Evolutionary conservation across 2,113 vertebrate species (phyloP), one percentile per base, ranked within the genome.

Genomic region (Lutjanus erythropterus): DNA sequence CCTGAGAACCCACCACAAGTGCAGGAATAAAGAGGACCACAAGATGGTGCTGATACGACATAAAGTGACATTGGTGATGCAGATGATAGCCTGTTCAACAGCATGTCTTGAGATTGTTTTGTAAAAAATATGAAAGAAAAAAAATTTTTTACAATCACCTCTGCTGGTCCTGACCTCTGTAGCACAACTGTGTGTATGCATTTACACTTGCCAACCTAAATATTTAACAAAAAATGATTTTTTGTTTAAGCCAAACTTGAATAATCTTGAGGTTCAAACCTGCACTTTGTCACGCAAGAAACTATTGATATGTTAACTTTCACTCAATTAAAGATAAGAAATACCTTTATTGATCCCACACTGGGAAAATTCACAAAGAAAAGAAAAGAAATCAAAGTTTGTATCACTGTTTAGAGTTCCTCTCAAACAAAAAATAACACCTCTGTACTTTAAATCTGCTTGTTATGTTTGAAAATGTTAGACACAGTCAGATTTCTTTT

Each of bases 31-130:
- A 11, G 1, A 29, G 0, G 3, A 59, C 79, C 86, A 84, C 73
- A 55, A 87, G 78, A 87, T 78, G 77, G 81, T 29, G 77, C 64
- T 84, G 25, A 25, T 49, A 25, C 8, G 21, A 49, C 42, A 39
- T 19, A 21, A 61, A 71, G 29, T 47, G 7, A 78, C 41, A 27
- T 9, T 9, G 52, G 23, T 42, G 67, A 58, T 10, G n/a, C 2
- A 0, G 37, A 5, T 23, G 12, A 42, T 12, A n/a, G 2, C 19
- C 8, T 6, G 21, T 6, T 10, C 3, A 29, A 46, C 10, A 37
- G 5, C 23, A 47, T 41, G 23, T 25, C 1, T 56, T 7, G 11
- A 27, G 46, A 27, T 10, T 27, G 12, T 16, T 59, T 49, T 52
- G 2, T 11, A 39, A 29, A n/a, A 42, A 19, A 55, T 4, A 27